phyloP scores from a whole-genome alignment of 2,113 vertebrate species.

The Lagopus muta region DNA sequence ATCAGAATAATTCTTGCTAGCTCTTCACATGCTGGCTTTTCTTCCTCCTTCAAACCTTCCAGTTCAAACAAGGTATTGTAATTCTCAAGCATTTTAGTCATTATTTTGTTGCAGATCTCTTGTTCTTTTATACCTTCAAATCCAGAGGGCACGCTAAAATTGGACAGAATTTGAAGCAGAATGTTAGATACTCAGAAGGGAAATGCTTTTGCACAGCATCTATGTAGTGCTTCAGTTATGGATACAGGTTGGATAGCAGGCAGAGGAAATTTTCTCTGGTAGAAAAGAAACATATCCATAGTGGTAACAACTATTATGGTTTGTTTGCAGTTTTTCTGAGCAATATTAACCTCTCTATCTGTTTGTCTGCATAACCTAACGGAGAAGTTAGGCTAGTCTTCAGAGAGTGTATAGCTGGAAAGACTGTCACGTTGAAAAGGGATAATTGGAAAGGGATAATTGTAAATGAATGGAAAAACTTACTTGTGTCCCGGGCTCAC shows the following conservation, averaged over 20 bases:
- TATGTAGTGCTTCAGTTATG: background rate
- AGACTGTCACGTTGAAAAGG: no score
- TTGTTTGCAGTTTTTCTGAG: background rate
- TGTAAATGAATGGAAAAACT: no score
- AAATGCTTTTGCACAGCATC: background rate
- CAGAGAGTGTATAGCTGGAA: no score
- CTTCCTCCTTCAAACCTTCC: conserved; percentile 36
- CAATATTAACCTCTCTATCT: fast-evolving
- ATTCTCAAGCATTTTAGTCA: conserved; percentile 89
- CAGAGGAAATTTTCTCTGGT: background rate
- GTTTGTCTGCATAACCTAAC: background rate
- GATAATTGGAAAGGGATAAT: no score
- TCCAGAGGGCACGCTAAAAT: conserved; percentile 84
- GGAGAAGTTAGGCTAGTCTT: no score
- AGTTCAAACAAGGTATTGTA: conserved; percentile 84
- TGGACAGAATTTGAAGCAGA: background rate
- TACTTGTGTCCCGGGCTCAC: no score
- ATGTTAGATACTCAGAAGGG: background rate
- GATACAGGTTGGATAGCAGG: background rate
- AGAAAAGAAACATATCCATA: background rate
- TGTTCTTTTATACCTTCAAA: conserved; percentile 90
- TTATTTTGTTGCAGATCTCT: conserved; percentile 91
- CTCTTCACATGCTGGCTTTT: conserved; percentile 68
- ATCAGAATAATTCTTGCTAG: conserved; percentile 76
- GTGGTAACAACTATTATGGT: background rate